Conservation (phyloP, 2,888 invertebrate genomes). For the Rutpela maculata region DNA sequence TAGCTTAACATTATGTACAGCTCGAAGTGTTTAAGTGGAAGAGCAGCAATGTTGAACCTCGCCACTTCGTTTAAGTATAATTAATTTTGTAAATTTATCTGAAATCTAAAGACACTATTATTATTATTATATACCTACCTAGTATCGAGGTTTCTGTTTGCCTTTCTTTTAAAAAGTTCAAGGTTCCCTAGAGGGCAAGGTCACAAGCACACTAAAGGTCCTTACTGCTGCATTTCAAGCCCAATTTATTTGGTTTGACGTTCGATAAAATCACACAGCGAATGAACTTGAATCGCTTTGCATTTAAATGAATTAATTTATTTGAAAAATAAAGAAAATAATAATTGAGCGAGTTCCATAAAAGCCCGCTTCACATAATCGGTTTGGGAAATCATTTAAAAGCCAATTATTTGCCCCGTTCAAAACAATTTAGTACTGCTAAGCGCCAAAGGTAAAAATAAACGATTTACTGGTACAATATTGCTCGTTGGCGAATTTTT, state of each 20-base stretch:
- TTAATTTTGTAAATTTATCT: too few species aligned
- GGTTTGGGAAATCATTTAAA: background rate
- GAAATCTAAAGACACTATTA: too few species aligned
- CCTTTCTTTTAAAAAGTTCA: too few species aligned
- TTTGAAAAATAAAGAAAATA: background rate
- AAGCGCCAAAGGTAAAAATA: background rate
- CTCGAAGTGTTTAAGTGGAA: too few species aligned
- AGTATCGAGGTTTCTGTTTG: too few species aligned
- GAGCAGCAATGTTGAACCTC: too few species aligned
- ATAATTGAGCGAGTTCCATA: background rate
- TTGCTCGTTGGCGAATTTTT: background rate
- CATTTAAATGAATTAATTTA: background rate
- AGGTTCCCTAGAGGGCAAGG: background rate
- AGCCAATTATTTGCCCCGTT: background rate
- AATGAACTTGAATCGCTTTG: background rate
- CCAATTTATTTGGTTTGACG: background rate
- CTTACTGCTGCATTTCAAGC: background rate
- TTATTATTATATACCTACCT: too few species aligned
- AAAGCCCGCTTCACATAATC: background rate
- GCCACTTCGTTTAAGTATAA: too few species aligned
- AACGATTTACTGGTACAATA: background rate
- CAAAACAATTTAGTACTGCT: background rate
- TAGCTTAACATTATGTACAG: too few species aligned
- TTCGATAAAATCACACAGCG: background rate
- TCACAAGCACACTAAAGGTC: background rate